Evolutionary conservation across 2,797 vertebrate genomes (phyloP).

Genomic region (Falco novaeseelandiae): DNA sequence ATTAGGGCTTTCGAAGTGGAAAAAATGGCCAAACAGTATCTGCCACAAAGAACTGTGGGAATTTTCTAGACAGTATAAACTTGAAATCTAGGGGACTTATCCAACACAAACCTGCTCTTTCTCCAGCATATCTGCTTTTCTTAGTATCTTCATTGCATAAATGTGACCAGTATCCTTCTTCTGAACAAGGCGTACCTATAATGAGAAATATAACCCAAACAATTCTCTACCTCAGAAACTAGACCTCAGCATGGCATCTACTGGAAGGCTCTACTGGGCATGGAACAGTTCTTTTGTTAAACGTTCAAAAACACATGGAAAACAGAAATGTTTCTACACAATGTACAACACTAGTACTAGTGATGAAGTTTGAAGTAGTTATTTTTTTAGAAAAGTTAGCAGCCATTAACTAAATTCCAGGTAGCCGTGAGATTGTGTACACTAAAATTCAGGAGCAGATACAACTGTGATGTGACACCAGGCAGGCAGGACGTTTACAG

Average conservation of each 20-base stretch:
- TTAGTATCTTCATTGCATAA: slow-evolving; percentile 98
- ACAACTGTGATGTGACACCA: neutral
- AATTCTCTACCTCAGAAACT: neutral
- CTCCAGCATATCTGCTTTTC: slow-evolving; percentile 98
- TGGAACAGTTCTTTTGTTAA: neutral
- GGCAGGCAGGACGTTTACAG: neutral
- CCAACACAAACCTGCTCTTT: slow-evolving; percentile 89
- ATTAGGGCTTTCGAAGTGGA: neutral
- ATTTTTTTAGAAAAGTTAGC: neutral
- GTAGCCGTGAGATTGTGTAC: neutral
- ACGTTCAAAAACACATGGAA: neutral
- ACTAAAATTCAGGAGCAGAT: neutral
- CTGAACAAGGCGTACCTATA: slow-evolving; percentile 94
- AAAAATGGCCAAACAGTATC: neutral
- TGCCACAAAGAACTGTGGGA: neutral
- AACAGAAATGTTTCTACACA: neutral
- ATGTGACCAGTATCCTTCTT: slow-evolving; percentile 99
- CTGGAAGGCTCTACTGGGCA: neutral
- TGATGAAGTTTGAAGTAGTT: neutral
- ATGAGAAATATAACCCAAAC: neutral
- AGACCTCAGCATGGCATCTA: neutral
- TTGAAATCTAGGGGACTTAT: neutral
- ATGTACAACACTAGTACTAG: neutral
- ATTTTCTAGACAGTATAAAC: neutral
- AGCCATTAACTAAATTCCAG: neutral